A percentile compares a stretch with the other conserved stretches of the same genome.
phyloP scores from a whole-genome alignment of 64 coral and sea anemone species.

The Actinia equina region DNA sequence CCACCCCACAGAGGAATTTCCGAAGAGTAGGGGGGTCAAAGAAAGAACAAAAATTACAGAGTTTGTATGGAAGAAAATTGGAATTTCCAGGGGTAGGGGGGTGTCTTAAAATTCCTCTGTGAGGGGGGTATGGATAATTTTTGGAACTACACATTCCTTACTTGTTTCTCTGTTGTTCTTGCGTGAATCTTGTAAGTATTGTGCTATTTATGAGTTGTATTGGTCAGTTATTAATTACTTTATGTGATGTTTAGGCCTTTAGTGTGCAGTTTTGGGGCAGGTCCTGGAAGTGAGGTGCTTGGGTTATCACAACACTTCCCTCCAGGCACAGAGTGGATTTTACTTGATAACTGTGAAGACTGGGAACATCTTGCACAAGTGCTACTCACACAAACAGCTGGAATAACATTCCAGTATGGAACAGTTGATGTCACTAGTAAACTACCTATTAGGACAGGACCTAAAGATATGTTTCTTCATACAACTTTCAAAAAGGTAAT shows the following conservation, averaged over 20 bases:
- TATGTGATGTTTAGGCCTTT: conserved; percentile 46
- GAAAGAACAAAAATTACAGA: too few relatives aligned
- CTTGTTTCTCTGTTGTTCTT: too few relatives aligned
- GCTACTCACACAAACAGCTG: conserved; percentile 54
- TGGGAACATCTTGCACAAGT: conserved; percentile 85
- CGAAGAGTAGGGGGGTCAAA: too few relatives aligned
- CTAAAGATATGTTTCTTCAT: not conserved
- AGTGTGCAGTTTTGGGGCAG: conserved; percentile 94
- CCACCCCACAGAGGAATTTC: too few relatives aligned
- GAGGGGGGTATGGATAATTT: too few relatives aligned
- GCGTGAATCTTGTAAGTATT: too few relatives aligned
- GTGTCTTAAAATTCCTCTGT: too few relatives aligned
- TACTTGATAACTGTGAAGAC: conserved; percentile 92
- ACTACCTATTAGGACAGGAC: not conserved
- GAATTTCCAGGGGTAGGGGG: too few relatives aligned
- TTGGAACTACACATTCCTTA: too few relatives aligned
- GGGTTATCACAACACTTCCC: conserved; percentile 77
- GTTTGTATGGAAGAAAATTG: too few relatives aligned
- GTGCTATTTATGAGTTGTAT: too few relatives aligned
- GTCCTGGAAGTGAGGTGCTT: conserved; percentile 94
- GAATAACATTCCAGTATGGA: conserved; percentile 74
- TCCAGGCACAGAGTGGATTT: conserved; percentile 71
- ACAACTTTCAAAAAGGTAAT: conserved; percentile 2
- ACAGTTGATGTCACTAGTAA: conserved; percentile 53
- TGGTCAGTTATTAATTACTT: too few relatives aligned